These are phyloP conservation scores for Sycophila texana DNA, from an alignment of 2,888 invertebrate genomes.

Conservation along the genomic window DNA sequence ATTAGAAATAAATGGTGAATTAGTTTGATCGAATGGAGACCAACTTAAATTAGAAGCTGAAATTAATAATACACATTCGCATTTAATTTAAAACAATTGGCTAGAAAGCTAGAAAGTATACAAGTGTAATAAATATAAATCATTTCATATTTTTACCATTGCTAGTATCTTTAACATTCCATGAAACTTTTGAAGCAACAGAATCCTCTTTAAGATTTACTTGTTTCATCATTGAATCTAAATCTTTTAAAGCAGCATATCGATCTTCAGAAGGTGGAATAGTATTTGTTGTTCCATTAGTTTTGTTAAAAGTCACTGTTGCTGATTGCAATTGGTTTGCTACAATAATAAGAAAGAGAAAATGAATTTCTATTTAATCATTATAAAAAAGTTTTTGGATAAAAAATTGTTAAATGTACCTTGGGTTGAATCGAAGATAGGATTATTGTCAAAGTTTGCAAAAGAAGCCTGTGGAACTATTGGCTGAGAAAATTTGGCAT, in stretches of 20 bases:
- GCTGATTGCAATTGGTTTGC: constrained; percentile 41
- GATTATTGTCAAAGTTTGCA: constrained; percentile 86
- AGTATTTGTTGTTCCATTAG: constrained; percentile 63
- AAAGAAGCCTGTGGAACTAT: constrained; percentile 77
- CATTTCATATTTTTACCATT: constrained; percentile 58
- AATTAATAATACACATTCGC: constrained; percentile 42
- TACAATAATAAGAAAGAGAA: constrained; percentile 6
- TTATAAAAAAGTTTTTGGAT: neutral
- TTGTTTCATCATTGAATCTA: constrained; percentile 83
- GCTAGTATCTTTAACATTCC: constrained; percentile 65
- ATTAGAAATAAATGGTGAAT: constrained; percentile 70
- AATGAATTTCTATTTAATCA: neutral
- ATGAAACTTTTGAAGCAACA: constrained; percentile 62
- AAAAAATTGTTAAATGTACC: constrained; percentile 36
- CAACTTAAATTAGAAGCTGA: constrained; percentile 68
- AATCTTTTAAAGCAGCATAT: constrained; percentile 96
- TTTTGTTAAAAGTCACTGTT: constrained; percentile 59
- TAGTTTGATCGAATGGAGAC: constrained; percentile 66
- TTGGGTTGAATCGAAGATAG: constrained; percentile 79
- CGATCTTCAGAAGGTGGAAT: constrained; percentile 84
- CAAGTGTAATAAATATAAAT: neutral
- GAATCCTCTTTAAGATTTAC: constrained; percentile 70
- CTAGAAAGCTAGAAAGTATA: neutral
- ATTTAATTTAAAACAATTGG: constrained; percentile 1
- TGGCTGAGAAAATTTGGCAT: constrained; percentile 61